Percentiles rank a stretch among this genome's conserved stretches.
Evolutionary conservation across 2,113 vertebrate species (phyloP).

Genomic region (Penelope pileata): DNA sequence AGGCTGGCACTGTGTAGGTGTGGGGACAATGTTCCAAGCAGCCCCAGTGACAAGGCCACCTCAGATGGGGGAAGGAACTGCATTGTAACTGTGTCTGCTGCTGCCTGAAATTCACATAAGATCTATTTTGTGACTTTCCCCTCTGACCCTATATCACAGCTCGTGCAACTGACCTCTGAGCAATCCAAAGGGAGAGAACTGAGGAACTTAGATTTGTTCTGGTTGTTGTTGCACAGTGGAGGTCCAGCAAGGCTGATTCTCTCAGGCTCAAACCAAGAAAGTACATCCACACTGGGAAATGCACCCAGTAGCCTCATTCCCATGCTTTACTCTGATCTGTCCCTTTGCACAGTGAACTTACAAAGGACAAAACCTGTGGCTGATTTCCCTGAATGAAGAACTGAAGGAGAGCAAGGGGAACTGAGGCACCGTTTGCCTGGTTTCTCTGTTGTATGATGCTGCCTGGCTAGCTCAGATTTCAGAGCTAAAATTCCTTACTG

Average conservation of each 20-base stretch:
- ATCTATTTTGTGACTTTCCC: neutral
- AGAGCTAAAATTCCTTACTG: too few relatives aligned
- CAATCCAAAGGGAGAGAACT: neutral
- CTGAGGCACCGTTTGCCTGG: fast-evolving
- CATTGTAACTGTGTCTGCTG: neutral
- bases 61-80: neutral
- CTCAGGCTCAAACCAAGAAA: neutral
- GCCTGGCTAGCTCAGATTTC: neutral
- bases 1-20: neutral
- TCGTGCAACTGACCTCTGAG: neutral
- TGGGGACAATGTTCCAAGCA: neutral
- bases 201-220: neutral
- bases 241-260: neutral
- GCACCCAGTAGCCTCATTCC: neutral
- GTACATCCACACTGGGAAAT: neutral
- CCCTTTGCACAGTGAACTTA: neutral
- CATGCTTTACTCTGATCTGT: neutral
- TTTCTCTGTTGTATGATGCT: neutral
- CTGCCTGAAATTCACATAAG: neutral
- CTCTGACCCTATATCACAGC: neutral
- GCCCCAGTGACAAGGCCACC: neutral
- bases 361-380: neutral
- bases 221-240: neutral
- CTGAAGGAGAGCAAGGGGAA: neutral
- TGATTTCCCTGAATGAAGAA: neutral